A percentile compares a stretch with the other conserved stretches of the same genome.
Conservation (phyloP, 2,888 invertebrate species). For the Phyllotreta striolata region DNA sequence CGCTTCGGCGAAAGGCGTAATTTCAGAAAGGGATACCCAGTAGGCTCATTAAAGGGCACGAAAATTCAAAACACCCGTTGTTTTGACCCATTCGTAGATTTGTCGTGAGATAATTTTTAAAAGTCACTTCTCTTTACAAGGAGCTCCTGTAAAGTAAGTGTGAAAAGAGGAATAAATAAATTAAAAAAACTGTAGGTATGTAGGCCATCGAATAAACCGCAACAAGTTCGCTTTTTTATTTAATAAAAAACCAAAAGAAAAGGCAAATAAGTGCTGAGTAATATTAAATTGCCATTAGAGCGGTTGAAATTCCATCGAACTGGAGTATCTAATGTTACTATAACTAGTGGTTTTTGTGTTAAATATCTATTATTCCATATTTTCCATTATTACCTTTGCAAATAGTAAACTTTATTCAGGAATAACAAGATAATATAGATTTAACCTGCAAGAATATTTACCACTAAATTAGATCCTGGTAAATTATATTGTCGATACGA, state of each 20-base stretch:
- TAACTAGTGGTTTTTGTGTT: too few species aligned
- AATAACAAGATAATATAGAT: too few species aligned
- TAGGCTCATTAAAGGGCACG: neutral
- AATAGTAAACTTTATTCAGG: too few species aligned
- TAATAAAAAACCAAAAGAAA: neutral
- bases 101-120: slow-evolving; percentile 6
- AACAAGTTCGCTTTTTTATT: neutral
- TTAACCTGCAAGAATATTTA: too few species aligned
- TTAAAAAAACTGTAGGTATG: neutral
- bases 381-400: too few species aligned
- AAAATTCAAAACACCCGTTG: slow-evolving; percentile 7
- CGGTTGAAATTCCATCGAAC: neutral
- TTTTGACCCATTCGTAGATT: slow-evolving; percentile 12
- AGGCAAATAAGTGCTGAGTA: neutral
- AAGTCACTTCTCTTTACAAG: too few species aligned
- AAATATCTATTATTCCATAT: too few species aligned
- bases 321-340: neutral
- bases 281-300: slow-evolving; percentile 1
- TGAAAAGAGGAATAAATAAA: slow-evolving; percentile 7
- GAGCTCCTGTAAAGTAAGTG: neutral
- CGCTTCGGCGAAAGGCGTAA: slow-evolving; percentile 5
- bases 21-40: slow-evolving; percentile 6
- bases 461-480: too few species aligned
- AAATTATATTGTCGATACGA: too few species aligned
- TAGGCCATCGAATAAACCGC: slow-evolving; percentile 3